Conservation (phyloP, 2,888 invertebrate genomes). For the Globia sparganii region DNA sequence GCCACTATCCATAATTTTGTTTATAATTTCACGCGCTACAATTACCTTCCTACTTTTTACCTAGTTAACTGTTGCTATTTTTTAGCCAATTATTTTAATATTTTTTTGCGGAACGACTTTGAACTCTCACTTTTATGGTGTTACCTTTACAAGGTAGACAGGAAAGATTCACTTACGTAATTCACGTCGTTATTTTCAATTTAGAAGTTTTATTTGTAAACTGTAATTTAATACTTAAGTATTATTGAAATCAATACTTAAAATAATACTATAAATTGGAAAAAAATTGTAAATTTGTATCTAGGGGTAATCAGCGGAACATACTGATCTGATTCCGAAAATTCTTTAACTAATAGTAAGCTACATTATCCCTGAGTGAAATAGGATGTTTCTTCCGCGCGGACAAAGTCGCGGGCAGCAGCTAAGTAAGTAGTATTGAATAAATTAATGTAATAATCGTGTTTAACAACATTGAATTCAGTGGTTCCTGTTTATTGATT, state of each 20-base stretch:
- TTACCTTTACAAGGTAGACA: not conserved
- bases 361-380: too few relatives aligned
- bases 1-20: slow-evolving; percentile 52
- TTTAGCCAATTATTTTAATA: slow-evolving; percentile 35
- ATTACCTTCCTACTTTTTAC: not conserved
- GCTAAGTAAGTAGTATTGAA: too few relatives aligned
- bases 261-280: too few relatives aligned
- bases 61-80: slow-evolving; percentile 12
- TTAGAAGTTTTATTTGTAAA: slow-evolving; percentile 12
- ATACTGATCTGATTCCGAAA: too few relatives aligned
- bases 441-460: slow-evolving; percentile 2
- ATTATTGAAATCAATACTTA: not conserved
- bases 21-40: slow-evolving; percentile 45
- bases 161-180: slow-evolving; percentile 1
- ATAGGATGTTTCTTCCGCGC: too few relatives aligned
- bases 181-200: slow-evolving; percentile 32
- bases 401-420: too few relatives aligned
- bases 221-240: slow-evolving; percentile 1
- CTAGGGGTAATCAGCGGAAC: too few relatives aligned
- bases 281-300: too few relatives aligned
- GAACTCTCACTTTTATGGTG: slow-evolving; percentile 11
- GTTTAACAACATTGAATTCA: slow-evolving; percentile 17
- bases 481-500: slow-evolving; percentile 17
- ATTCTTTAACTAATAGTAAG: too few relatives aligned
- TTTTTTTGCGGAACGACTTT: slow-evolving; percentile 1